Evolutionary conservation across 2,888 invertebrate species (phyloP), one percentile per base, ranked within the genome.

Genomic region (Germaria angustata): DNA sequence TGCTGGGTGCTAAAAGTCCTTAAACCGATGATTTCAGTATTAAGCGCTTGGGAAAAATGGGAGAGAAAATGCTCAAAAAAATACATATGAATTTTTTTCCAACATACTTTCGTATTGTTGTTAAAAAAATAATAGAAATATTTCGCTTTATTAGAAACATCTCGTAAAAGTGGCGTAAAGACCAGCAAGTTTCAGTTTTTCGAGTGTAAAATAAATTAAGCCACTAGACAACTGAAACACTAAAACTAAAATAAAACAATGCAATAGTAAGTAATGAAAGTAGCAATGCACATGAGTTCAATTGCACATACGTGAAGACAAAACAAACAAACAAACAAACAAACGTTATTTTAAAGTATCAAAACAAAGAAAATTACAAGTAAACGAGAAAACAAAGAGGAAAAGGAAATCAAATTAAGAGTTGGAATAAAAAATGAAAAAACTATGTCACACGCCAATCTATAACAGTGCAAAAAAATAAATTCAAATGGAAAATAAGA

Each of bases 361-460:
- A 46, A 66, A 44, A 66, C 55, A 77, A 76, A 72, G 24, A 65
- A 53, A 63, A 61, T 65, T 20, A 68, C 41, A 36, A 66, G 11
- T 36, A 66, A 36, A 17, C 36, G 46, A 39, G 49, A 61, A 61
- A 68, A 51, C 49, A 20, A 44, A 75, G 71, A 76, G 82, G 39
- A 80, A 79, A 79, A 79, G 81, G 63, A 80, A 83, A 83, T 78
- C 55, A 76, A 77, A 80, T 55, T 41, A 34, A 57, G 17, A 68
- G 61, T 36, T 59, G 36, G 20, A 51, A 68, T 55, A 20, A 34
- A 9, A 17, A 41, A 20, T 9, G 41, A 55, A 34, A 84, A 86
- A 85, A 86, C 81, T 86, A 77, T 86, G 86, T 86, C 86, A 84
- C 85, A 86, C 85, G 85, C 85, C 81, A 84, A 65, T 73, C 53